Evolutionary conservation across 2,113 vertebrate genomes (phyloP), one percentile per base, ranked within the genome.

Genomic region (Oxyura jamaicensis): DNA sequence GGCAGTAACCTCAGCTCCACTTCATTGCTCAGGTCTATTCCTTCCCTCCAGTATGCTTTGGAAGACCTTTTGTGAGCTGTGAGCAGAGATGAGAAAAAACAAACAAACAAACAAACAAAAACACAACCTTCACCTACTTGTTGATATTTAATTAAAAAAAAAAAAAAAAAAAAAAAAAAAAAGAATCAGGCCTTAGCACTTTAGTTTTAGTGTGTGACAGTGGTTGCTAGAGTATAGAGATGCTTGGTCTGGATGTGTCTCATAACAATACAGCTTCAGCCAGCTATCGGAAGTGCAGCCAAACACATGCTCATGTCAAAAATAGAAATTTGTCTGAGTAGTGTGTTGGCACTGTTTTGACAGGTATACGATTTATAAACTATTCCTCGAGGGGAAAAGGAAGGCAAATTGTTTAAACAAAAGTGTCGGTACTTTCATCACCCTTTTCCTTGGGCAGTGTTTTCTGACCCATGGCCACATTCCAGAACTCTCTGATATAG

Each of bases 291-390:
- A 96, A 79, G 18, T 13, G 52, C 83, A 86, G 93, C 95, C 81
- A 97, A 94, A 90, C 77, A 90, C 92, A 89, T 63, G 81, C 74
- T 95, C 48, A 8, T 33, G 91, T 91, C 95, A 94, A 90, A 94
- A 88, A 89, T 23, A 79, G 85, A 68, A 82, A 76, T 52, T 94
- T 75, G 77, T 65, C 90, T 79, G 59, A 94, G 63, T 18, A 44
- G 44, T 36, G 52, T 84, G 84, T 73, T 58, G 86, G 88, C 68
- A 82, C 68, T 1, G 26, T 44, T 88, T 71, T 73, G 87, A 78
- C 86, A 82, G 77, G 76, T 85, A 81, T 73, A 87, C 23, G 20
- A 88, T 86, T 95, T 74, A 90, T 62, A 78, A 92, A 75, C 53
- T 91, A 66, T 69, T 92, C 66, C 86, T 83, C 5, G 11, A 91